Conservation (phyloP, 1,140 invertebrate genomes). For the Neocloeon triangulifer region DNA sequence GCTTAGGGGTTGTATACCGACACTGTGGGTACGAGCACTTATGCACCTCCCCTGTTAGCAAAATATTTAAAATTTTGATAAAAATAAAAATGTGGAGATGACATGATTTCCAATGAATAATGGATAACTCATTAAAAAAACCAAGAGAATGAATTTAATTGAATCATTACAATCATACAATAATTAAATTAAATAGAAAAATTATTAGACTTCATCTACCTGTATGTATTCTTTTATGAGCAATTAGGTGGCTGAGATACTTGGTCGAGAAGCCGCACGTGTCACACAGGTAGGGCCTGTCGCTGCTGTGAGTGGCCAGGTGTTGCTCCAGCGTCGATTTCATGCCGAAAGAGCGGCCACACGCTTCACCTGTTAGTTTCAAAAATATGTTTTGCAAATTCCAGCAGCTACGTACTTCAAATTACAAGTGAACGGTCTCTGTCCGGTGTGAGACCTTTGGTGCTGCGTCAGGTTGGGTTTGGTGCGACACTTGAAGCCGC, state of each 20-base stretch:
- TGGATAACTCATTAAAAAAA: too few relatives aligned
- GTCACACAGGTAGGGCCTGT: slow-evolving; percentile 32
- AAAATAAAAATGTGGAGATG: neutral
- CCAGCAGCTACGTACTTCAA: slow-evolving; percentile 1
- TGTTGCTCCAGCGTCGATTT: slow-evolving; percentile 35
- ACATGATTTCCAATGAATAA: too few relatives aligned
- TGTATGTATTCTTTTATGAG: slow-evolving; percentile 38
- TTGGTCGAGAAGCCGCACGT: slow-evolving; percentile 41
- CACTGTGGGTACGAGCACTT: slow-evolving; percentile 34
- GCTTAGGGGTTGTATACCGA: slow-evolving; percentile 38
- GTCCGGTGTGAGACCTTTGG: slow-evolving; percentile 15
- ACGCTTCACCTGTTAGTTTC: slow-evolving; percentile 22
- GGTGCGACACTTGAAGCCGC: slow-evolving; percentile 12
- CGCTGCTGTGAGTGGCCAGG: slow-evolving; percentile 25
- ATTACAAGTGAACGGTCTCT: slow-evolving; percentile 16
- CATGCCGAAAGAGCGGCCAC: slow-evolving; percentile 25
- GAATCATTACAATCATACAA: neutral
- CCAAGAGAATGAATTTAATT: too few relatives aligned
- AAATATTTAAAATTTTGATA: slow-evolving; percentile 2
- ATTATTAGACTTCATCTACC: slow-evolving; percentile 12
- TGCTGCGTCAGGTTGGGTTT: slow-evolving; percentile 15
- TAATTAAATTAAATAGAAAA: slow-evolving; percentile 1
- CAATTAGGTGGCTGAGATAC: slow-evolving; percentile 37
- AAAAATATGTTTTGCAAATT: slow-evolving; percentile 10
- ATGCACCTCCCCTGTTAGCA: slow-evolving; percentile 26